Conservation (phyloP, 2,888 invertebrate species). For the Lepetodrilus schrolli region DNA sequence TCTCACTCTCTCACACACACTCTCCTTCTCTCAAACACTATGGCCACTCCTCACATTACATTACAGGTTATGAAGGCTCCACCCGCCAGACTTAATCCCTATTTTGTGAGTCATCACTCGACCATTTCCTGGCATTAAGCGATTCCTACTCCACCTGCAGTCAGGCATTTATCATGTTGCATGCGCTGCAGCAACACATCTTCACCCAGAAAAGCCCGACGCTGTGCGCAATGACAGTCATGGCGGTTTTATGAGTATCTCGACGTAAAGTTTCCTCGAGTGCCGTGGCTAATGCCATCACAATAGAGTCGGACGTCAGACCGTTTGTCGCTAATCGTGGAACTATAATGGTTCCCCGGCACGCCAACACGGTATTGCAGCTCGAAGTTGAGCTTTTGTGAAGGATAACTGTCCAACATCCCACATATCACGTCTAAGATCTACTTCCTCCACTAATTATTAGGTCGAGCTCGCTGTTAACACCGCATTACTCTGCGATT, state of each 20-base stretch:
- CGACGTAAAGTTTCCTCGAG: neutral
- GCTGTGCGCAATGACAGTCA: neutral
- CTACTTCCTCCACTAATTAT: neutral
- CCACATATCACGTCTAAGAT: neutral
- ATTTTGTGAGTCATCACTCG: no score
- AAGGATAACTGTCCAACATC: neutral
- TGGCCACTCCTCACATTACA: no score
- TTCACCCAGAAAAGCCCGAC: neutral
- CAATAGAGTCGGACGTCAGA: neutral
- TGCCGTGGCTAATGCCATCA: neutral
- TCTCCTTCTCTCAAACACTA: no score
- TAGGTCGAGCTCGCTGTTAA: neutral
- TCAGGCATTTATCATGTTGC: neutral
- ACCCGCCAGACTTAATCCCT: no score
- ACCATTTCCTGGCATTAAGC: neutral
- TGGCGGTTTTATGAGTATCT: neutral
- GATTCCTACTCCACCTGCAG: neutral
- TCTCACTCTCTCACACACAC: no score
- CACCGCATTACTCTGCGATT: neutral
- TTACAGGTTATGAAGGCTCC: no score
- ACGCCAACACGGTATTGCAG: neutral
- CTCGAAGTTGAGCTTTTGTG: neutral
- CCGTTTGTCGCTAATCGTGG: neutral
- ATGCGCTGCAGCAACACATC: neutral
- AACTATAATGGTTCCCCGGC: neutral